phyloP scores from a whole-genome alignment of 2,888 invertebrate species.

The Glyphotaelius pellucidus region DNA sequence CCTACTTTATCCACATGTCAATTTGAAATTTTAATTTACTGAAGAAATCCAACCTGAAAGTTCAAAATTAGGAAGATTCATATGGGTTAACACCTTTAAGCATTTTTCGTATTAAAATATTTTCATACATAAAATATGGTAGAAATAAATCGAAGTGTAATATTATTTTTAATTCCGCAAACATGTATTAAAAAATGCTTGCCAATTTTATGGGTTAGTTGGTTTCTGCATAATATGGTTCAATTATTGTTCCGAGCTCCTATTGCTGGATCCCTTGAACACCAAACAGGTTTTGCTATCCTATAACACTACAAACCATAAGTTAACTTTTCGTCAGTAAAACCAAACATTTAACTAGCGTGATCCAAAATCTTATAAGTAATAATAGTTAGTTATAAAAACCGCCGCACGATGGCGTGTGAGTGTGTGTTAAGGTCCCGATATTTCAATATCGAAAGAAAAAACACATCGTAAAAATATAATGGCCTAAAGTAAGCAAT shows the following conservation, averaged over 20 bases:
- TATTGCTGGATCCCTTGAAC: neutral
- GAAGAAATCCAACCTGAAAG: too few species aligned
- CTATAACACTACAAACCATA: neutral
- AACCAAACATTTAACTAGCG: conserved; percentile 24
- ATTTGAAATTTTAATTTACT: too few species aligned
- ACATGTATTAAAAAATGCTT: too few species aligned
- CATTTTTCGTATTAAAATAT: too few species aligned
- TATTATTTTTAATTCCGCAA: too few species aligned
- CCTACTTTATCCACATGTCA: too few species aligned
- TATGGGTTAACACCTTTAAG: too few species aligned
- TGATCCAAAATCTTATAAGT: conserved; percentile 46
- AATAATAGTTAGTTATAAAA: neutral
- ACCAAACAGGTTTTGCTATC: neutral
- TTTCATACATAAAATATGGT: too few species aligned
- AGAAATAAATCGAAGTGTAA: too few species aligned
- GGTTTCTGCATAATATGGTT: neutral
- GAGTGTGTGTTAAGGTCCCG: conserved; percentile 36
- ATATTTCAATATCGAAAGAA: conserved; percentile 51
- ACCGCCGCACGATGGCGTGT: conserved; percentile 9
- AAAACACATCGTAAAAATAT: conserved; percentile 62
- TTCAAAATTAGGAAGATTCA: too few species aligned
- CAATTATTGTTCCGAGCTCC: neutral
- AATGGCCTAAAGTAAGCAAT: conserved; percentile 63
- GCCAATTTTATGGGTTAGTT: too few species aligned
- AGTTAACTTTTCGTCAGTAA: neutral